A percentile compares a stretch with the other conserved stretches of the same genome.
phyloP scores from a whole-genome alignment of 2,888 invertebrate genomes.

The Alcis repandata region DNA sequence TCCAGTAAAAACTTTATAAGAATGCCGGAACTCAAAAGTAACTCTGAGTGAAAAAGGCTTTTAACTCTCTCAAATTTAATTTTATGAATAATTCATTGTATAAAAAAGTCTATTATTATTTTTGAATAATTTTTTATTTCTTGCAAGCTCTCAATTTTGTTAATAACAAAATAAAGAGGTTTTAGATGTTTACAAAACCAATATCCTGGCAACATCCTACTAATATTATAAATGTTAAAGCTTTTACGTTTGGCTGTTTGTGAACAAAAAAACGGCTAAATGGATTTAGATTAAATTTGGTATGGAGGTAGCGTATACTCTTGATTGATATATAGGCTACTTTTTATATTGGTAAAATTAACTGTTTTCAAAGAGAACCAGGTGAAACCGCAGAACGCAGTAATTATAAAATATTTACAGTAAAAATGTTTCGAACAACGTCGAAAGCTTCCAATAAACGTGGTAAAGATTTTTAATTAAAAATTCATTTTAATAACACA shows the following conservation, averaged over 20 bases:
- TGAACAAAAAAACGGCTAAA: no score
- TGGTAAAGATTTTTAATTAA: constrained; percentile 29
- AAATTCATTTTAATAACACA: constrained; percentile 18
- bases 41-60: constrained; percentile 55
- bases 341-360: no score
- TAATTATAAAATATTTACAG: not conserved
- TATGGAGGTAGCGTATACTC: no score
- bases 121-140: constrained; percentile 26
- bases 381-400: no score
- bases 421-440: not conserved
- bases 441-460: constrained; percentile 16
- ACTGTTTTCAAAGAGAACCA: no score
- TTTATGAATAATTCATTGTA: constrained; percentile 65
- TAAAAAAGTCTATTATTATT: constrained; percentile 42
- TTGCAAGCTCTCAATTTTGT: not conserved
- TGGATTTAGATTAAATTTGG: no score
- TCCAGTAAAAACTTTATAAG: constrained; percentile 43
- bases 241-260: no score
- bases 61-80: constrained; percentile 54
- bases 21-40: constrained; percentile 50
- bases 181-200: not conserved
- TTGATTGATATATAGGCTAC: no score
- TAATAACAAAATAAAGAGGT: not conserved
- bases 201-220: not conserved
- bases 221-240: no score